Evolutionary conservation across 2,888 invertebrate species (phyloP).

Genomic region (Crossocerus cetratus): DNA sequence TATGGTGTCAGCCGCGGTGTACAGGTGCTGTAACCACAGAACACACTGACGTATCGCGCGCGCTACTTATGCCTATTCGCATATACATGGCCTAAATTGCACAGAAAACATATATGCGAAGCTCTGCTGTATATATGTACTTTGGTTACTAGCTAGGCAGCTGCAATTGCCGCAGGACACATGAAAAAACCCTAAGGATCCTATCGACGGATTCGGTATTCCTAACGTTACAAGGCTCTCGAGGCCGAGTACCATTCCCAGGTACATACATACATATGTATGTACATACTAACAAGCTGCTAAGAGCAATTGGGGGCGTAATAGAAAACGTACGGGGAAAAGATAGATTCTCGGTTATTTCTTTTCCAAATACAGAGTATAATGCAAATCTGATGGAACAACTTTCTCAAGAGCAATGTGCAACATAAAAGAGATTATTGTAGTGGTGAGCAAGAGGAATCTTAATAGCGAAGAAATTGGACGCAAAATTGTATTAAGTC

Average conservation of each 20-base stretch:
- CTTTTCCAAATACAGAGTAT: conserved; percentile 62
- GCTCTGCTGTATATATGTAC: conserved; percentile 46
- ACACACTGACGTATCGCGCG: conserved; percentile 70
- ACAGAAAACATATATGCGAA: conserved; percentile 47
- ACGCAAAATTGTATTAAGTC: too few relatives aligned
- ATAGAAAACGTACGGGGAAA: conserved; percentile 60
- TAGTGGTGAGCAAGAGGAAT: too few relatives aligned
- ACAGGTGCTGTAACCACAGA: conserved; percentile 87
- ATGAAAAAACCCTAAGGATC: conserved; percentile 8
- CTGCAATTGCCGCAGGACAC: conserved; percentile 15
- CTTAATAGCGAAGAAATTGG: too few relatives aligned
- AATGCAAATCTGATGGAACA: too few relatives aligned
- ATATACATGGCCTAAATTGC: conserved; percentile 39
- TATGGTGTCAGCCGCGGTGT: conserved; percentile 80
- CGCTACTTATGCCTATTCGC: conserved; percentile 58
- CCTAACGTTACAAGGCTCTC: conserved; percentile 8
- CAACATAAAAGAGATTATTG: too few relatives aligned
- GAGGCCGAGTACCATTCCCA: conserved; percentile 61
- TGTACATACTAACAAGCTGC: too few relatives aligned
- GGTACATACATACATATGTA: too few relatives aligned
- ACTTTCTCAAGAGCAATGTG: too few relatives aligned
- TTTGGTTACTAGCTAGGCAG: conserved; percentile 26
- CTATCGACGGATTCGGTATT: neutral
- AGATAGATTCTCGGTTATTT: conserved; percentile 67
- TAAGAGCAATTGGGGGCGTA: too few relatives aligned